Evolutionary conservation across 2,113 vertebrate species (phyloP), one percentile per base, ranked within the genome.

Genomic region (Colaptes auratus): DNA sequence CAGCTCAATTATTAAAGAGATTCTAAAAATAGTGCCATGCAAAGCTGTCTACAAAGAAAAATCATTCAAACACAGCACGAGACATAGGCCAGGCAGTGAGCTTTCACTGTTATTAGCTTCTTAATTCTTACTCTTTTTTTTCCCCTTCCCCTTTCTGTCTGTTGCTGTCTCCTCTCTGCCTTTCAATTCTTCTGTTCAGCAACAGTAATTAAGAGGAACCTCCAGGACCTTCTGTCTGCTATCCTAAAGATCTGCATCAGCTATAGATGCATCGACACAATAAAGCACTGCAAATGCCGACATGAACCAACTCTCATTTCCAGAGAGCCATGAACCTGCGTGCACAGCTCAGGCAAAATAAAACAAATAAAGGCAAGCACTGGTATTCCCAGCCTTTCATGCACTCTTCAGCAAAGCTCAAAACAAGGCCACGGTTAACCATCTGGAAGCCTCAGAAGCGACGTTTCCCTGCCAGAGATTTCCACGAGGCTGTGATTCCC

Each of bases 1-100:
- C 96, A 97, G 92, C 95, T 98, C 97, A 98, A 97, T 98, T 98
- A 98, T 98, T 98, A 97, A 98, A 98, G 96, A 96, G 94, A 96
- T 89, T 87, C 98, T 98, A 98, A 98, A 98, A 97, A 98, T 97
- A 98, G 93, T 92, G 35, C 31, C 48, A 88, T 87, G 96, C 91
- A 95, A 95, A 96, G 89, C 91, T 95, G 95, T 96, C 93, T 91
- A 95, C 95, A 97, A 97, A 96, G 96, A 96, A 95, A 97, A 97
- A 97, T 97, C 97, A 97, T 96, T 98, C 96, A 89, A 94, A 97
- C 93, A 19, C 97, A 96, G 95, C 96, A 85, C 95, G 92, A 97
- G 94, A 94, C 82, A 61, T 69, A 94, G 94, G 87, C 91, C 31
- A 35, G 88, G 94, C 93, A 96, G 89, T 15, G 18, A 90, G 73